A percentile compares a stretch with the other conserved stretches of the same genome.
These are phyloP conservation scores for Keiferia lycopersicella DNA, from an alignment of 2,888 invertebrate species.

Conservation along the genomic window DNA sequence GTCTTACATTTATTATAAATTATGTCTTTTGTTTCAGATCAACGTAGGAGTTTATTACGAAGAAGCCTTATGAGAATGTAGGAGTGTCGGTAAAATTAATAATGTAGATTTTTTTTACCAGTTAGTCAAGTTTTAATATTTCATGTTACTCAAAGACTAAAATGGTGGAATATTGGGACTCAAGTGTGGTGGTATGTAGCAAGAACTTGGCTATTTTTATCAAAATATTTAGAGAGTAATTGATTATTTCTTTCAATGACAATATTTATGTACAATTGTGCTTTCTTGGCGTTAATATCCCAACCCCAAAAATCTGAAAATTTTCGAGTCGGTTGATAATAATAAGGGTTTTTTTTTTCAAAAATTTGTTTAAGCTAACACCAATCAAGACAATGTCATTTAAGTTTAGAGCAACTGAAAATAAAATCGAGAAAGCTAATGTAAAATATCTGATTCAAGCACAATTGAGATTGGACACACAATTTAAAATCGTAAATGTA, in stretches of 20 bases:
- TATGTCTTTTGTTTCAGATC: slow-evolving; percentile 61
- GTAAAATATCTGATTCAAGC: too few species aligned
- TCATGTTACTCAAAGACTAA: slow-evolving; percentile 67
- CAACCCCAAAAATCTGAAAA: background rate
- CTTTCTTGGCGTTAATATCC: background rate
- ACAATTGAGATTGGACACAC: too few species aligned
- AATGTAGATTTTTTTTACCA: slow-evolving; percentile 75
- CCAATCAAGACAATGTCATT: too few species aligned
- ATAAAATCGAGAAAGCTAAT: too few species aligned
- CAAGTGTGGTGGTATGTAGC: slow-evolving; percentile 58
- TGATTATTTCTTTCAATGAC: background rate
- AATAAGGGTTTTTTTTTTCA: too few species aligned
- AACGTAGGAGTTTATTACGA: slow-evolving; percentile 80
- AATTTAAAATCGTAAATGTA: too few species aligned
- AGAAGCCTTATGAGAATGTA: slow-evolving; percentile 80
- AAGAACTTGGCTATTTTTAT: slow-evolving; percentile 20
- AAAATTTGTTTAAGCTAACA: too few species aligned
- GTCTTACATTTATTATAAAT: background rate
- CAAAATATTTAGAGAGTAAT: background rate
- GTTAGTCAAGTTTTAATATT: slow-evolving; percentile 65
- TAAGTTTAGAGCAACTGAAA: too few species aligned
- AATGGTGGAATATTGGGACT: slow-evolving; percentile 70
- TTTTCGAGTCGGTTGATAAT: too few species aligned
- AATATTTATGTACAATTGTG: background rate
- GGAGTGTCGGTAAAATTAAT: slow-evolving; percentile 56